Percentiles rank a stretch among this genome's conserved stretches.
Conservation (phyloP, 2,797 vertebrate genomes). For the Chaenodraco wilsoni region DNA sequence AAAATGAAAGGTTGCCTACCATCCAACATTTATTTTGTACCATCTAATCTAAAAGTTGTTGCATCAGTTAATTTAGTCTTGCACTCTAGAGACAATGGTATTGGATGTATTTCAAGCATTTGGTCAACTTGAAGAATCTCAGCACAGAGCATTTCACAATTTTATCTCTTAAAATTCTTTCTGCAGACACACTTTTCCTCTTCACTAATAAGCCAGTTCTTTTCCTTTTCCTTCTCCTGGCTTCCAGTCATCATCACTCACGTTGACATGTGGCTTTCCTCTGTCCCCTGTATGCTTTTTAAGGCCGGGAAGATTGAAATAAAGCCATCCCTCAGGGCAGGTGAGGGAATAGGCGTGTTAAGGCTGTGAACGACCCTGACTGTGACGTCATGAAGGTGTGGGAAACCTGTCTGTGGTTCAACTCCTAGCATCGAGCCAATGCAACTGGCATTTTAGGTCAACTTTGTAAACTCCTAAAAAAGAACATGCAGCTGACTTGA, state of each 20-base stretch:
- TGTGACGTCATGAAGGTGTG: too few relatives aligned
- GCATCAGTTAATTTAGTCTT: neutral
- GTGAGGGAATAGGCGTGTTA: neutral
- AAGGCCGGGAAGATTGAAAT: neutral
- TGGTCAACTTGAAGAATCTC: neutral
- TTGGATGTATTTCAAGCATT: neutral
- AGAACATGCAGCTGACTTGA: slow-evolving; percentile 12
- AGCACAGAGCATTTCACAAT: neutral
- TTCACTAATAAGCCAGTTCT: neutral
- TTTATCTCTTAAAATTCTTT: slow-evolving; percentile 1
- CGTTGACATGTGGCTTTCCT: slow-evolving; percentile 17
- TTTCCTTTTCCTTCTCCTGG: neutral
- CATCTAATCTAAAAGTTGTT: neutral
- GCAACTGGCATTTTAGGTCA: neutral
- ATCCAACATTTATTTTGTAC: neutral
- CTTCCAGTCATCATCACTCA: slow-evolving; percentile 19
- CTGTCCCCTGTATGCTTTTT: slow-evolving; percentile 1
- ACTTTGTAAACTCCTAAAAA: slow-evolving; percentile 2
- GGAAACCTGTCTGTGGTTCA: neutral
- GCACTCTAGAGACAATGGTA: neutral
- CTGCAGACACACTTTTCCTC: neutral
- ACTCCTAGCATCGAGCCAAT: neutral
- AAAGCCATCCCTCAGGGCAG: slow-evolving; percentile 4
- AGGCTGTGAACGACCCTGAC: too few relatives aligned
- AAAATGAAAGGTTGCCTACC: neutral